A percentile compares a stretch with the other conserved stretches of the same genome.
phyloP scores from a whole-genome alignment of 2,888 invertebrate species.

The Dyspetes luteomarginatus region DNA sequence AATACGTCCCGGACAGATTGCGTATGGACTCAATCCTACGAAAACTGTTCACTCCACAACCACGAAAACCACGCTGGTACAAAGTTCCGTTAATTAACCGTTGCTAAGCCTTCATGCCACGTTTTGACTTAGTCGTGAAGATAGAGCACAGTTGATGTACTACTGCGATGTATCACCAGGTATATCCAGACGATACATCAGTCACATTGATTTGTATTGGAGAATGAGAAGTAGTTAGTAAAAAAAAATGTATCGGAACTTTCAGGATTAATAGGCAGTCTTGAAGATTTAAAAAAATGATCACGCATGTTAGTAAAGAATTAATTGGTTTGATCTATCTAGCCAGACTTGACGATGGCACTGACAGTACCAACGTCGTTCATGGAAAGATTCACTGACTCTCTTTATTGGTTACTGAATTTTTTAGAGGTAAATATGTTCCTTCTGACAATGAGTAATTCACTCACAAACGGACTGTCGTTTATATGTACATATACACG shows the following conservation, averaged over 20 bases:
- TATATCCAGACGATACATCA: background rate
- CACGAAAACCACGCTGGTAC: conserved; percentile 42
- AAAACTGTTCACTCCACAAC: conserved; percentile 37
- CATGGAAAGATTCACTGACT: background rate
- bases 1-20: conserved; percentile 48
- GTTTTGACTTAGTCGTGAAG: conserved; percentile 43
- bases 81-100: conserved; percentile 53
- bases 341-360: background rate
- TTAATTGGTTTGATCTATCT: background rate
- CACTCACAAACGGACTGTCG: conserved; percentile 4
- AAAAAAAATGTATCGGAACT: background rate
- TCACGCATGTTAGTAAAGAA: background rate
- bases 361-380: background rate
- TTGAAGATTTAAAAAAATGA: background rate
- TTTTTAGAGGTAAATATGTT: background rate
- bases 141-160: conserved; percentile 6
- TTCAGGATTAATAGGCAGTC: background rate
- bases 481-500: conserved; percentile 9
- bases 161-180: background rate
- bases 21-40: conserved; percentile 36
- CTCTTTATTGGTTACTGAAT: background rate
- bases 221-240: background rate
- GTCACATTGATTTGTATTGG: background rate
- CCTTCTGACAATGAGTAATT: conserved; percentile 45
- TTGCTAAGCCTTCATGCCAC: background rate